Base-by-base conservation (phyloP, 2,113 vertebrate species). In the Lagopus leucura region DNA sequence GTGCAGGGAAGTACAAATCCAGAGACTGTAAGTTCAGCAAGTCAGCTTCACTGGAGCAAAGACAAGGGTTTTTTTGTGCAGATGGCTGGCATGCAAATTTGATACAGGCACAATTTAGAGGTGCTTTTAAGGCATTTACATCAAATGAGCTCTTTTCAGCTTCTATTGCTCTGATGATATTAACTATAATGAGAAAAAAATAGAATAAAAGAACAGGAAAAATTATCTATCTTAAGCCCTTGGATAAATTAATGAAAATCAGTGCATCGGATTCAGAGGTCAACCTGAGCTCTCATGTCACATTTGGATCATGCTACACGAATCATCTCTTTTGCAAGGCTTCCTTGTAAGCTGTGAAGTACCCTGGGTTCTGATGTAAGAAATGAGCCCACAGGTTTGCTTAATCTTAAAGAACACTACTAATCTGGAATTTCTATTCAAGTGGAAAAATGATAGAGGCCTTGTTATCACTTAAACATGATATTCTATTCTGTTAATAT, bases 81-180 rank as follows among this genome's bases (percentile, higher is more conserved):
- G 89, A 94, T 91, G 94, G 91, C 89, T 86, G 75, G 85, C 87
- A 94, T 94, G 92, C 72, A 94, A 93, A 96, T 96, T 90, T 55
- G 64, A 28, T 88, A 77, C n/a, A 55, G 85, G 85, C 79, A 93
- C 78, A 60, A 81, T 94, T 93, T 67, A 77, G 78, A 95, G 94
- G 91, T 93, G 63, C 84, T 71, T 92, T 69, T 79, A 82, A 91
- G 90, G 84, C 64, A 90, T 88, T 95, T 89, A 54, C 0, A 0
- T 66, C 3, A 0, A 55, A 80, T 71, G 67, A 88, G 79, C 86
- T 4, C 87, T 64, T 69, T 67, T 55, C 78, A 40, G 54, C 79
- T 86, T 77, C 64, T 36, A 1, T 74, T 91, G 73, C 69, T 77
- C 38, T 45, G 42, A 28, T 27, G 22, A 10, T 70, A 61, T 63